A percentile compares a stretch with the other conserved stretches of the same genome.
These are phyloP conservation scores for Neolamprologus cancellatus DNA, from an alignment of 2,113 vertebrate genomes.

Conservation along the genomic window DNA sequence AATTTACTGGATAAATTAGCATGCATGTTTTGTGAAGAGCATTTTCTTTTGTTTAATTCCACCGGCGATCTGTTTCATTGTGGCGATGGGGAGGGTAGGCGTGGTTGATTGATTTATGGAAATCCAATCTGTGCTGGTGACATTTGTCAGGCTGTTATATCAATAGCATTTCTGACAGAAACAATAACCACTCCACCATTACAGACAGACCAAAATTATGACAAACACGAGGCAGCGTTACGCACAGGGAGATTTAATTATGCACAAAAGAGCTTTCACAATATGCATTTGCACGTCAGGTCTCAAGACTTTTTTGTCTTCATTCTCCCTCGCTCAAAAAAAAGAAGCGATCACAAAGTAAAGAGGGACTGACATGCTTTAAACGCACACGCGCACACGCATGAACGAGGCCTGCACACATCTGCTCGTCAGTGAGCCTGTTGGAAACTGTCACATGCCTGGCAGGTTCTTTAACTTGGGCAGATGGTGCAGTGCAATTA, in stretches of 20 bases:
- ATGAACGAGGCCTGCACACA: conserved; percentile 42
- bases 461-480: conserved; percentile 66
- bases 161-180: conserved; percentile 34
- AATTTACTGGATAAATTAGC: not conserved
- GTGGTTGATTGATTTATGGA: conserved; percentile 48
- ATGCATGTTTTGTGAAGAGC: not conserved
- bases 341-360: conserved; percentile 25
- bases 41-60: conserved; percentile 16
- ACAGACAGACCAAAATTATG: not conserved
- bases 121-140: conserved; percentile 29
- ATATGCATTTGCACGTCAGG: not conserved
- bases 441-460: conserved; percentile 61
- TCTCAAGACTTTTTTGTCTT: conserved; percentile 4
- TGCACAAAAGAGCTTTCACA: not conserved
- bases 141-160: conserved; percentile 38
- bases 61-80: not conserved
- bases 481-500: conserved; percentile 80
- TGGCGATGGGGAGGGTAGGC: not conserved
- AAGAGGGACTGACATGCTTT: conserved; percentile 6
- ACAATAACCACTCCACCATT: conserved; percentile 21
- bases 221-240: not conserved
- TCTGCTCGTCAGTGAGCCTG: conserved; percentile 64
- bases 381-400: not conserved
- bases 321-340: not conserved
- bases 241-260: not conserved